These are phyloP conservation scores for Spialia ferax DNA, from an alignment of 2,888 invertebrate genomes.

Conservation along the genomic window DNA sequence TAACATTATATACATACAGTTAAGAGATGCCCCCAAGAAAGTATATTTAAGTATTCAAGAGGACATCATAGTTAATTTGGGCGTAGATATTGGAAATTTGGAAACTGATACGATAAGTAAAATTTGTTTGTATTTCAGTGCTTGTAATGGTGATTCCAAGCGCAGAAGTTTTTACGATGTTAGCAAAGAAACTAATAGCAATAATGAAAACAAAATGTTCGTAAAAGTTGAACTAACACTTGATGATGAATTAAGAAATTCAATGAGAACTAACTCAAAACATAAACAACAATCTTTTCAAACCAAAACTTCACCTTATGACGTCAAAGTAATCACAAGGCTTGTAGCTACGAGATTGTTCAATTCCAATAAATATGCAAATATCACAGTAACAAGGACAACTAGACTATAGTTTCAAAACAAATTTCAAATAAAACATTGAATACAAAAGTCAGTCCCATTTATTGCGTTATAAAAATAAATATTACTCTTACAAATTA, in stretches of 20 bases:
- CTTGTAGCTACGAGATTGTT: constrained; percentile 34
- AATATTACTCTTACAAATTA: constrained; percentile 9
- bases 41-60: constrained; percentile 39
- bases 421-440: constrained; percentile 7
- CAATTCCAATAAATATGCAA: constrained; percentile 21
- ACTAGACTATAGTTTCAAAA: constrained; percentile 13
- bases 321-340: background rate
- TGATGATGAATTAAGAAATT: constrained; percentile 53
- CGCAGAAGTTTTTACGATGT: constrained; percentile 20
- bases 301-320: background rate
- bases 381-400: constrained; percentile 38
- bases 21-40: constrained; percentile 10
- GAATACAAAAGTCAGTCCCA: background rate
- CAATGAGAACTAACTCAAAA: background rate
- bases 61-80: constrained; percentile 62
- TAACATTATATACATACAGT: constrained; percentile 3
- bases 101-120: constrained; percentile 50
- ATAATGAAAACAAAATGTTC: constrained; percentile 49
- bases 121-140: constrained; percentile 61
- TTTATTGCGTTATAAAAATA: constrained; percentile 24
- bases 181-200: constrained; percentile 31
- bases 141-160: constrained; percentile 58
- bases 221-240: constrained; percentile 51
- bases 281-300: background rate
- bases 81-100: constrained; percentile 61